These are phyloP conservation scores for Drosophila kepulauana DNA, from an alignment of 1,140 invertebrate species.

Conservation along the genomic window DNA sequence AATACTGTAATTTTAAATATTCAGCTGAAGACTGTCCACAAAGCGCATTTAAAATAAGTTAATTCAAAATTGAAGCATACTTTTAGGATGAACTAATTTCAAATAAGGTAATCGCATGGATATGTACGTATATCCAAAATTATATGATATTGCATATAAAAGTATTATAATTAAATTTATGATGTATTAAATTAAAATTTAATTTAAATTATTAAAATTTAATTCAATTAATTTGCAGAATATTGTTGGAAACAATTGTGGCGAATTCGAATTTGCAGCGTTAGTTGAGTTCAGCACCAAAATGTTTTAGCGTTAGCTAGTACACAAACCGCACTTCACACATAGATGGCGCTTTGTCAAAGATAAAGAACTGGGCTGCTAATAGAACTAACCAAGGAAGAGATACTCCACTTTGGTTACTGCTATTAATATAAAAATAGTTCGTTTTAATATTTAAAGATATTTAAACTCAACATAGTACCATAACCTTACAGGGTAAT, in stretches of 20 bases:
- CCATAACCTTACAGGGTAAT: too few relatives aligned
- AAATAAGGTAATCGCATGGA: background rate
- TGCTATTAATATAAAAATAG: too few relatives aligned
- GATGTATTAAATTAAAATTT: background rate
- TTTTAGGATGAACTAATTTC: background rate
- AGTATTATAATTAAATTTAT: too few relatives aligned
- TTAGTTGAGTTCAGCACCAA: background rate
- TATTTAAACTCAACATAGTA: too few relatives aligned
- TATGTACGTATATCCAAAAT: too few relatives aligned
- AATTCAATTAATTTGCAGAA: background rate
- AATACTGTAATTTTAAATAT: too few relatives aligned
- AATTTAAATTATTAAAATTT: background rate
- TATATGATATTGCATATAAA: background rate
- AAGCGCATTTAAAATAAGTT: too few relatives aligned
- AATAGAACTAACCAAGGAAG: too few relatives aligned
- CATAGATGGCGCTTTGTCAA: slow-evolving; percentile 21
- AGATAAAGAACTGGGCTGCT: too few relatives aligned
- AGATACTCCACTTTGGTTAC: too few relatives aligned
- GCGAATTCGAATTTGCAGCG: background rate
- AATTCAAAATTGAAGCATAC: background rate
- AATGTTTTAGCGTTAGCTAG: background rate
- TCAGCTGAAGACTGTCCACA: too few relatives aligned
- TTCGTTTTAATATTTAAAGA: too few relatives aligned
- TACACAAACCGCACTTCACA: background rate
- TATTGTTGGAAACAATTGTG: background rate